Percentiles rank a stretch among this genome's conserved stretches.
These are phyloP conservation scores for Machimus atricapillus DNA, from an alignment of 2,888 invertebrate species.

Conservation along the genomic window DNA sequence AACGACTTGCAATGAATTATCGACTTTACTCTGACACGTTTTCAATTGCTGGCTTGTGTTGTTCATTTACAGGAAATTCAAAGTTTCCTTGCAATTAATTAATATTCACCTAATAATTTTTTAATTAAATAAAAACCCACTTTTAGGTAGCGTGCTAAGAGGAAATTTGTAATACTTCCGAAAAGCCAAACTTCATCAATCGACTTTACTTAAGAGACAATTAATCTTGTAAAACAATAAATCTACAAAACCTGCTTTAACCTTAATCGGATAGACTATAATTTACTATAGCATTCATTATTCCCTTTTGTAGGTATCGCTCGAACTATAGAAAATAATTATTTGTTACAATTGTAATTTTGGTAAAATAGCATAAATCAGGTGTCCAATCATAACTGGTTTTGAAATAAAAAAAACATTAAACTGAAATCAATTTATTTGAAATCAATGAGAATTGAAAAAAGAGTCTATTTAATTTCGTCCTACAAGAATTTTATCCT, in stretches of 20 bases:
- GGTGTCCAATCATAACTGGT: too few relatives aligned
- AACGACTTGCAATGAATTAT: not conserved
- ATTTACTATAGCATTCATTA: too few relatives aligned
- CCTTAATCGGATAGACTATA: too few relatives aligned
- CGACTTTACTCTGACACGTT: not conserved
- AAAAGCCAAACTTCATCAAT: not conserved
- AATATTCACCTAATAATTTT: not conserved
- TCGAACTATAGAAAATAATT: too few relatives aligned
- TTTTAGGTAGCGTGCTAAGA: not conserved
- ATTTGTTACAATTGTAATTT: too few relatives aligned
- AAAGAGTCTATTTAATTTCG: too few relatives aligned
- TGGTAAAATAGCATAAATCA: too few relatives aligned
- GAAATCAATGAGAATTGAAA: too few relatives aligned
- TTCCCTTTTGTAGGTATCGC: too few relatives aligned
- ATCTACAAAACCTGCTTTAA: not conserved
- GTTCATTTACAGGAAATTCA: not conserved
- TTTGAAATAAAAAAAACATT: too few relatives aligned
- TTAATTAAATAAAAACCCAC: not conserved
- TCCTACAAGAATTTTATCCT: too few relatives aligned
- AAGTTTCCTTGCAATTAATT: not conserved
- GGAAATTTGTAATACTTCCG: not conserved
- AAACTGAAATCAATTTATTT: too few relatives aligned
- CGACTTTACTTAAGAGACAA: not conserved
- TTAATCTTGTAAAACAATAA: not conserved
- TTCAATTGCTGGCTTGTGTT: not conserved